Conservation (phyloP, 1,140 invertebrate species). For the Zaprionus capensis region DNA sequence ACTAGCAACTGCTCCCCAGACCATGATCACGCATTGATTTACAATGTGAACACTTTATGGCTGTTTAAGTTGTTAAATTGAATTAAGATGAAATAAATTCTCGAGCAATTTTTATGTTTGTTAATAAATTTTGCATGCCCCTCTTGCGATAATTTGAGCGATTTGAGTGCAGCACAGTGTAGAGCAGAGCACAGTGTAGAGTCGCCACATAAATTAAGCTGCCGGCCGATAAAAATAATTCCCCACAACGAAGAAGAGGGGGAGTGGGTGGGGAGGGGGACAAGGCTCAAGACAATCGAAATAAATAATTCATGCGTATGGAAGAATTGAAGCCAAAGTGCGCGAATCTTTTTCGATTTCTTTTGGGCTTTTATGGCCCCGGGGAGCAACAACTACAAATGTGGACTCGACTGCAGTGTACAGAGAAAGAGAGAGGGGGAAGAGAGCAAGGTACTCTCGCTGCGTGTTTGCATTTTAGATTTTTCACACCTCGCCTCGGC, state of each 20-base stretch:
- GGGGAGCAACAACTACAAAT: slow-evolving; percentile 68
- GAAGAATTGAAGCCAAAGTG: slow-evolving; percentile 20
- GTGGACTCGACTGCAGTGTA: slow-evolving; percentile 43
- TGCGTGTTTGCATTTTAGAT: slow-evolving; percentile 81
- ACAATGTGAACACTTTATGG: slow-evolving; percentile 84
- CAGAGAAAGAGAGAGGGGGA: slow-evolving; percentile 26
- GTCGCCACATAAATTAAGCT: slow-evolving; percentile 42
- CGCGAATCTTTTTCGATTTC: slow-evolving; percentile 33
- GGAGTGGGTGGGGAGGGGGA: too few species aligned
- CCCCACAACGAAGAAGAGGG: slow-evolving; percentile 1
- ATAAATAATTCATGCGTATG: slow-evolving; percentile 81
- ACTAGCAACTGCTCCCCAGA: slow-evolving; percentile 9
- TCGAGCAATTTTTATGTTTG: slow-evolving; percentile 80
- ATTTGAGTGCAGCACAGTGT: slow-evolving; percentile 12
- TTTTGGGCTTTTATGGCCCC: slow-evolving; percentile 65
- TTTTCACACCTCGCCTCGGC: slow-evolving; percentile 70
- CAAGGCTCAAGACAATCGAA: slow-evolving; percentile 63
- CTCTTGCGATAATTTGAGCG: slow-evolving; percentile 76
- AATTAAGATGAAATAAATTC: slow-evolving; percentile 84
- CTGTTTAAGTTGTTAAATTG: slow-evolving; percentile 84
- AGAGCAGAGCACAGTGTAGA: background rate
- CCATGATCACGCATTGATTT: slow-evolving; percentile 69
- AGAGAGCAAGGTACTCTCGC: slow-evolving; percentile 22
- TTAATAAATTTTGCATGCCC: slow-evolving; percentile 83
- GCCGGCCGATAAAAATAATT: slow-evolving; percentile 58